Conservation (phyloP, 2,888 invertebrate species). For the Clunio marinus region DNA sequence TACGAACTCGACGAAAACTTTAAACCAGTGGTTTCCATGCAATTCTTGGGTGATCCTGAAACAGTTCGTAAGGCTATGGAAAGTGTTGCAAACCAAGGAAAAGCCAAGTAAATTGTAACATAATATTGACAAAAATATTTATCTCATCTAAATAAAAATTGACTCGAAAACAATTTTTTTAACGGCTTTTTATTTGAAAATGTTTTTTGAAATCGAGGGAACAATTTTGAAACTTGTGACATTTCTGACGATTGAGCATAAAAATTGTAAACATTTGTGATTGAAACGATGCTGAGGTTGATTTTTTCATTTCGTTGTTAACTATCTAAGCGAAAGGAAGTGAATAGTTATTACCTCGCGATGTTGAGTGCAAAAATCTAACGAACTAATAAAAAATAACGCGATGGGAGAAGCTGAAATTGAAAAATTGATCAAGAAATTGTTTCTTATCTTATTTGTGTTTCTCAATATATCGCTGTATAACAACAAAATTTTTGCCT, state of each 20-base stretch:
- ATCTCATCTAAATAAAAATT: not conserved
- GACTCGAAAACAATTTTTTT: not conserved
- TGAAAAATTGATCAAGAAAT: not conserved
- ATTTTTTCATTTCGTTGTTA: not conserved
- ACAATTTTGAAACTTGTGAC: too few relatives aligned
- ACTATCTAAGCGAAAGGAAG: not conserved
- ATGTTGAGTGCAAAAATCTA: not conserved
- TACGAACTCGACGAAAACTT: slow-evolving; percentile 69
- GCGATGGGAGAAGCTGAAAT: not conserved
- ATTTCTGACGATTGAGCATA: too few relatives aligned
- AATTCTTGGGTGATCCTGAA: slow-evolving; percentile 74
- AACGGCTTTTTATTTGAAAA: too few relatives aligned
- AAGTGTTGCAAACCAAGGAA: slow-evolving; percentile 73
- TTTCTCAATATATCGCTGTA: not conserved
- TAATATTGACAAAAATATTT: not conserved
- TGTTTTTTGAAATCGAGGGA: too few relatives aligned
- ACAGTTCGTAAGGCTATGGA: slow-evolving; percentile 72
- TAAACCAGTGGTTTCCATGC: slow-evolving; percentile 65
- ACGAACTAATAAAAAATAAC: not conserved
- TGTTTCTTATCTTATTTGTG: not conserved
- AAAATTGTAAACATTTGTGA: too few relatives aligned
- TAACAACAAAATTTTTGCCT: not conserved
- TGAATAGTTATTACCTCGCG: not conserved
- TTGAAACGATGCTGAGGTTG: not conserved
- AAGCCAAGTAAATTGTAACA: slow-evolving; percentile 58